Percentiles rank a stretch among this genome's conserved stretches.
Conservation (phyloP, 2,888 invertebrate species). For the Nematopogon swammerdamellus region DNA sequence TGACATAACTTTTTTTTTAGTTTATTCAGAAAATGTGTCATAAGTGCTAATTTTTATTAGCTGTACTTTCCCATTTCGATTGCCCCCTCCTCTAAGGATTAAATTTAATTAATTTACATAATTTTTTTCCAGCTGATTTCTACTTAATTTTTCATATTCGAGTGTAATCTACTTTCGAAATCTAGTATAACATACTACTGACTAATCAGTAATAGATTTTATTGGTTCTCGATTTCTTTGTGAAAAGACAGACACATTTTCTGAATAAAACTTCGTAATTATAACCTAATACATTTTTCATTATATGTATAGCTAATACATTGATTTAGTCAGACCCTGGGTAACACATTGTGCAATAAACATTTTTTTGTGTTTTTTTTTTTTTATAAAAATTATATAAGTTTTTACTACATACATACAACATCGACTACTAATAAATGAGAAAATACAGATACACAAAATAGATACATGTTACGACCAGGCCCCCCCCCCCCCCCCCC, state of each 20-base stretch:
- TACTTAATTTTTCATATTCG: conserved; percentile 11
- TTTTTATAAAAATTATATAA: no score
- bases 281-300: not conserved
- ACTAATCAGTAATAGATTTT: conserved; percentile 34
- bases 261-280: conserved; percentile 49
- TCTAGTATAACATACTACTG: conserved; percentile 29
- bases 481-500: no score
- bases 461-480: conserved; percentile 24
- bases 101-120: not conserved
- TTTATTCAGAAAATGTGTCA: conserved; percentile 69
- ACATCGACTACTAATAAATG: no score
- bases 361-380: no score
- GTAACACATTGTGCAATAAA: no score
- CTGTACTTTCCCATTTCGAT: conserved; percentile 20
- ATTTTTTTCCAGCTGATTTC: not conserved
- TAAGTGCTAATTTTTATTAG: conserved; percentile 17
- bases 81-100: conserved; percentile 50
- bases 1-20: not conserved
- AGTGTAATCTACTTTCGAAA: conserved; percentile 57
- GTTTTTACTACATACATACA: no score
- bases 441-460: conserved; percentile 24
- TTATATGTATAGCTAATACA: not conserved
- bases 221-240: conserved; percentile 62
- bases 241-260: conserved; percentile 76
- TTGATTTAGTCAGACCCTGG: no score